Percentiles rank a stretch among this genome's conserved stretches.
phyloP scores from a whole-genome alignment of 2,113 vertebrate species.

The Emydura subglobosa region DNA sequence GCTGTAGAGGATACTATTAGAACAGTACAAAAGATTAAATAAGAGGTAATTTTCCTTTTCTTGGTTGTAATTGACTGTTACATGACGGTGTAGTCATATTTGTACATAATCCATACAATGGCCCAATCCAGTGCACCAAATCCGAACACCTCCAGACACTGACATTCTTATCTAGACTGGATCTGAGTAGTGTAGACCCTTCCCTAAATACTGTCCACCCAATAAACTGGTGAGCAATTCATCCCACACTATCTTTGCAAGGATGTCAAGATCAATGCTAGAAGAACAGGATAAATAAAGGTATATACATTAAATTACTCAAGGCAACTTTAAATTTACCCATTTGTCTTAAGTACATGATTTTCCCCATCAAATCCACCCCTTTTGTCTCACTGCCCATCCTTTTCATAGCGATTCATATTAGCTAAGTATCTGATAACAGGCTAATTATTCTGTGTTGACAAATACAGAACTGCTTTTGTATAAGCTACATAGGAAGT shows the following conservation, averaged over 20 bases:
- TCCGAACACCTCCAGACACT: constrained; percentile 1
- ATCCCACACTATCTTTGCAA: accelerated
- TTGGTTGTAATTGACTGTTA: constrained; percentile 34
- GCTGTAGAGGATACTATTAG: constrained; percentile 13
- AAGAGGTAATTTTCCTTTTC: constrained; percentile 42
- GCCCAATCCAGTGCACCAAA: constrained; percentile 22
- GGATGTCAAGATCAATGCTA: constrained; percentile 29
- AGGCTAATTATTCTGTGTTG: constrained; percentile 63
- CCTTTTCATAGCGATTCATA: constrained; percentile 3
- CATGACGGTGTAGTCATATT: background rate
- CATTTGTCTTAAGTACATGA: background rate
- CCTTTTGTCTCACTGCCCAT: constrained; percentile 25
- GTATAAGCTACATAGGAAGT: constrained; percentile 46
- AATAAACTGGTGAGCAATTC: constrained; percentile 33
- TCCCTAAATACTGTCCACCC: constrained; percentile 20
- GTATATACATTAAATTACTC: background rate
- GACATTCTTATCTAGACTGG: background rate
- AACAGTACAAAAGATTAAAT: constrained; percentile 14
- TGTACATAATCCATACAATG: background rate
- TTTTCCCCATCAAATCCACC: background rate
- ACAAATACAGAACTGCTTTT: constrained; percentile 53
- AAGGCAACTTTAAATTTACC: constrained; percentile 12
- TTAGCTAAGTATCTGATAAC: constrained; percentile 30
- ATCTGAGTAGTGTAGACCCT: background rate
- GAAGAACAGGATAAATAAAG: background rate